phyloP scores from a whole-genome alignment of 2,113 vertebrate genomes.

The Semnornis frantzii region DNA sequence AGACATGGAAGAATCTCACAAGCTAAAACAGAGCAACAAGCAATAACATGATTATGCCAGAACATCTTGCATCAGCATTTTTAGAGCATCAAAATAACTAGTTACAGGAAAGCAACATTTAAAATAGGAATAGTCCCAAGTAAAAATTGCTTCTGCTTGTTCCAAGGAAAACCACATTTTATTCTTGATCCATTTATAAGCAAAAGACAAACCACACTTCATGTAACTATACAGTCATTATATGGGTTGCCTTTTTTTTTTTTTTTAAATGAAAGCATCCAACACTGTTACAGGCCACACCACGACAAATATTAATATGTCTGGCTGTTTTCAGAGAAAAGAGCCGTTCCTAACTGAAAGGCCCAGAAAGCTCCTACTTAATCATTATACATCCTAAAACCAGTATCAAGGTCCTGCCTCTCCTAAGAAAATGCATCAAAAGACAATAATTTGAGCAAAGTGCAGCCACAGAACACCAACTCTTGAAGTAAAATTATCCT shows the following conservation, averaged over 20 bases:
- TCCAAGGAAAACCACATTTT: background rate
- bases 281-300: background rate
- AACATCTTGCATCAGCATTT: background rate
- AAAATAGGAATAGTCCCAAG: background rate
- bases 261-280: too few relatives aligned
- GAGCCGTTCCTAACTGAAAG: background rate
- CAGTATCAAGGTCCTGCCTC: background rate
- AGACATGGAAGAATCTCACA: background rate
- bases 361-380: background rate
- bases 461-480: background rate
- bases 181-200: background rate
- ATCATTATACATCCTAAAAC: background rate
- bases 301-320: background rate
- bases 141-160: background rate
- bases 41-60: too few relatives aligned
- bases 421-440: background rate
- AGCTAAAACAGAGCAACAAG: background rate
- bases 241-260: background rate
- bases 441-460: background rate
- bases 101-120: background rate
- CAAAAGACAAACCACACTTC: background rate
- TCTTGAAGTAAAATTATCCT: background rate
- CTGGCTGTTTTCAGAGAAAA: background rate
- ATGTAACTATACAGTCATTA: background rate
- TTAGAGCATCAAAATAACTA: background rate